Evolutionary conservation across 2,888 invertebrate genomes (phyloP).

Genomic region (Byasa hedistus): DNA sequence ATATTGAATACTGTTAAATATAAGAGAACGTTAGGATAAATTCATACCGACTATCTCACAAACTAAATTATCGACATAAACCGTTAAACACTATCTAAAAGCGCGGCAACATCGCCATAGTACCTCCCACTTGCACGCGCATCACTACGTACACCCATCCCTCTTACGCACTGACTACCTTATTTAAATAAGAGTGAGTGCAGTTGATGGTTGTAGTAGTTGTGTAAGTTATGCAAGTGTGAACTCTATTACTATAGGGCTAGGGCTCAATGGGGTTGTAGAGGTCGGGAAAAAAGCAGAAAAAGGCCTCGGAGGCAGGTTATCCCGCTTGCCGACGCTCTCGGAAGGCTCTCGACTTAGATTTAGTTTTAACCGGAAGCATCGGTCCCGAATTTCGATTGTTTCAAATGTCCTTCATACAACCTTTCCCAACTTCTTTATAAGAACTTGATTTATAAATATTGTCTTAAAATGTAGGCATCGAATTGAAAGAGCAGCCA

Average conservation of each 20-base stretch:
- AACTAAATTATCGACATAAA: slow-evolving; percentile 28
- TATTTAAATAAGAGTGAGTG: slow-evolving; percentile 76
- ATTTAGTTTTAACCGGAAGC: slow-evolving; percentile 67
- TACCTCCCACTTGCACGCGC: slow-evolving; percentile 54
- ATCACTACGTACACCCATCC: slow-evolving; percentile 53
- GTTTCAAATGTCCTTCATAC: slow-evolving; percentile 33
- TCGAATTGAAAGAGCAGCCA: too few relatives aligned
- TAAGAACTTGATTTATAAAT: not conserved
- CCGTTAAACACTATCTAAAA: slow-evolving; percentile 57
- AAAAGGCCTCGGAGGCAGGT: slow-evolving; percentile 64
- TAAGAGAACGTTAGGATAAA: not conserved
- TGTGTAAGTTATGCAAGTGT: slow-evolving; percentile 43
- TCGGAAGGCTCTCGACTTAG: slow-evolving; percentile 61
- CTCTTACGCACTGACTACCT: slow-evolving; percentile 70
- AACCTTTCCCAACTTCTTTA: slow-evolving; percentile 7
- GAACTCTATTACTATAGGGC: slow-evolving; percentile 40
- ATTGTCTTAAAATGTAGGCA: too few relatives aligned
- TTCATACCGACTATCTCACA: not conserved
- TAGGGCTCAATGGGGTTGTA: slow-evolving; percentile 45
- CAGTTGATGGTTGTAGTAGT: slow-evolving; percentile 45
- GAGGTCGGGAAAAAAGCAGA: slow-evolving; percentile 51
- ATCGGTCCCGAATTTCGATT: slow-evolving; percentile 54
- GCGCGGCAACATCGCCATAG: slow-evolving; percentile 65
- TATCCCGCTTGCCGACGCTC: slow-evolving; percentile 54
- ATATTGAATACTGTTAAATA: too few relatives aligned